Evolutionary conservation across 2,797 vertebrate genomes (phyloP), one percentile per base, ranked within the genome.

Genomic region (Geotrypetes seraphini): DNA sequence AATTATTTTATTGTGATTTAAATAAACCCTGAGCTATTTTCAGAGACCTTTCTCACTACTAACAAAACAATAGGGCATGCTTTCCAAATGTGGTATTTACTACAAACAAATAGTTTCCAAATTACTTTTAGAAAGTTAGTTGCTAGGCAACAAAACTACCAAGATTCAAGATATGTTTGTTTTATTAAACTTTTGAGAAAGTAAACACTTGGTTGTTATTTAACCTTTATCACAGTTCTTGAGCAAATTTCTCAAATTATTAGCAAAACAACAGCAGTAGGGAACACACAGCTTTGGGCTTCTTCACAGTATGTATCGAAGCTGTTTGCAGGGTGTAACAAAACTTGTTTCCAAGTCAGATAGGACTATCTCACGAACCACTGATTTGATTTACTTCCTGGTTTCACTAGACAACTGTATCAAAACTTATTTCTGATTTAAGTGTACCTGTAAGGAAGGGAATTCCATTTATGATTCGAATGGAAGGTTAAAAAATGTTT

Each of bases 131-230:
- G n/a, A n/a, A n/a, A n/a, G n/a, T n/a, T n/a, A n/a, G n/a, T n/a
- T n/a, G n/a, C n/a, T n/a, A n/a, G n/a, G n/a, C n/a, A n/a, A 34
- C 9, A 32, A 28, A 30, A 42, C 4, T 39, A 44, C 19, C 10
- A 23, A 25, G 33, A 46, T 56, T 47, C 19, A 12, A 35, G 12
- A 10, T 16, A 14, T 44, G 29, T 58, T 63, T 71, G 23, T 44
- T 67, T 63, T 50, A 46, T 23, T 16, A 25, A 40, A 63, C 32
- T 32, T 43, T 45, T 40, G 43, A 25, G 53, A 50, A 72, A 41
- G 47, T 21, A 47, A 28, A 22, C 33, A 40, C 33, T 42, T 55
- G 44, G 39, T 47, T 61, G 48, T 46, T 64, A 25, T 54, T 68
- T 63, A 62, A 69, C 58, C 25, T 57, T 45, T 38, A 36, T 30